Percentiles rank a stretch among this genome's conserved stretches.
phyloP scores from a whole-genome alignment of 2,797 vertebrate genomes.

The Neomorphus geoffroyi region DNA sequence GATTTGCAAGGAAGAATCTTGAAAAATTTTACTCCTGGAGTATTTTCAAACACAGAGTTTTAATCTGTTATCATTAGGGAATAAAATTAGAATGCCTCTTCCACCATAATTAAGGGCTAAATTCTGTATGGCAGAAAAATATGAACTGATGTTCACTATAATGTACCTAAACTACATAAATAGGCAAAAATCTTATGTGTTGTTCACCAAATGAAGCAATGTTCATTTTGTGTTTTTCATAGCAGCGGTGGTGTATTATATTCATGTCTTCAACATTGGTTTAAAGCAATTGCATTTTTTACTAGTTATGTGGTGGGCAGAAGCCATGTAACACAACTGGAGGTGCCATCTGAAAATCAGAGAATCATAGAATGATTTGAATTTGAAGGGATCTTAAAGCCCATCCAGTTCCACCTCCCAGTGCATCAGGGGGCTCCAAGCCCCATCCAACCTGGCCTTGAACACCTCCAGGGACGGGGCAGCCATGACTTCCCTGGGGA shows the following conservation, averaged over 20 bases:
- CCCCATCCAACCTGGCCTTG: too few relatives aligned
- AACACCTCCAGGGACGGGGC: too few relatives aligned
- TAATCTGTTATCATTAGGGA: neutral
- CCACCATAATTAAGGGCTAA: neutral
- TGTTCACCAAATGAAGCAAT: neutral
- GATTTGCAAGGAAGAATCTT: neutral
- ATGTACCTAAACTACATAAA: neutral
- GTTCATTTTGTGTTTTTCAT: neutral
- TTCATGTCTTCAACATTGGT: neutral
- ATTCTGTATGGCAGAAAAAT: neutral
- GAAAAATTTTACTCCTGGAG: neutral
- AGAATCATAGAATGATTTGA: too few relatives aligned
- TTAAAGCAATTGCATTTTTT: neutral
- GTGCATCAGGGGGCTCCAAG: too few relatives aligned
- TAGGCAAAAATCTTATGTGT: neutral
- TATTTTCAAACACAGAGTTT: neutral
- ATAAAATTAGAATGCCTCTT: neutral
- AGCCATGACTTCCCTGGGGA: too few relatives aligned
- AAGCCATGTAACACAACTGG: neutral
- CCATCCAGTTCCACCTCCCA: too few relatives aligned
- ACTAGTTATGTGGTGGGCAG: neutral
- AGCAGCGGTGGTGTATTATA: neutral
- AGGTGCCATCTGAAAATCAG: neutral
- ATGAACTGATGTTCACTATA: neutral
- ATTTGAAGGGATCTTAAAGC: too few relatives aligned